Evolutionary conservation across 1,140 invertebrate genomes (phyloP).

Genomic region (Dreissena rostriformis): DNA sequence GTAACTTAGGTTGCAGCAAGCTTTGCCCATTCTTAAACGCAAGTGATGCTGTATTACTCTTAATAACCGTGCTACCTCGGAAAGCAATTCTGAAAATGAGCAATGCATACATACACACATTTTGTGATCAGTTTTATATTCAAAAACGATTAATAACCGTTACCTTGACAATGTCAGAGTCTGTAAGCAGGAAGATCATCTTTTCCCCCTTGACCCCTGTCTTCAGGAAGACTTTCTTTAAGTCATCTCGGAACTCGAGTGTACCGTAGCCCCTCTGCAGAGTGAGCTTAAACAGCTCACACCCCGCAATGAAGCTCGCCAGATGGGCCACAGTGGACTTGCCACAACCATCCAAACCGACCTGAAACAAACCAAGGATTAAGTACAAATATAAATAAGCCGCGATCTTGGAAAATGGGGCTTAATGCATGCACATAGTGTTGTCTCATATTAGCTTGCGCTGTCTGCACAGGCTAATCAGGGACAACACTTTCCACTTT

Average conservation of each 20-base stretch:
- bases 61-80: no score
- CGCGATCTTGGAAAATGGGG: not conserved
- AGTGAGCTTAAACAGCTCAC: slow-evolving; percentile 78
- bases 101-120: no score
- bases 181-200: slow-evolving; percentile 79
- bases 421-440: not conserved
- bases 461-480: no score
- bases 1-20: no score
- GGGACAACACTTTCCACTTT: no score
- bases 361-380: slow-evolving; percentile 60
- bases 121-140: no score
- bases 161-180: slow-evolving; percentile 85
- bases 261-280: slow-evolving; percentile 90
- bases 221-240: slow-evolving; percentile 86
- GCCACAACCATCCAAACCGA: slow-evolving; percentile 80
- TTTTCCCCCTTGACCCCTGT: slow-evolving; percentile 77
- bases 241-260: slow-evolving; percentile 88
- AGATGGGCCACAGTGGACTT: slow-evolving; percentile 78
- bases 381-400: not conserved
- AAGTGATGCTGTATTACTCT: no score
- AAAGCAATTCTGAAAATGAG: no score
- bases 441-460: no score
- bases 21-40: no score
- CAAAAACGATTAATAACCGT: no score
- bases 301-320: slow-evolving; percentile 77